Base-by-base conservation (phyloP, 1,140 invertebrate genomes). In the Penaeus japonicus region DNA sequence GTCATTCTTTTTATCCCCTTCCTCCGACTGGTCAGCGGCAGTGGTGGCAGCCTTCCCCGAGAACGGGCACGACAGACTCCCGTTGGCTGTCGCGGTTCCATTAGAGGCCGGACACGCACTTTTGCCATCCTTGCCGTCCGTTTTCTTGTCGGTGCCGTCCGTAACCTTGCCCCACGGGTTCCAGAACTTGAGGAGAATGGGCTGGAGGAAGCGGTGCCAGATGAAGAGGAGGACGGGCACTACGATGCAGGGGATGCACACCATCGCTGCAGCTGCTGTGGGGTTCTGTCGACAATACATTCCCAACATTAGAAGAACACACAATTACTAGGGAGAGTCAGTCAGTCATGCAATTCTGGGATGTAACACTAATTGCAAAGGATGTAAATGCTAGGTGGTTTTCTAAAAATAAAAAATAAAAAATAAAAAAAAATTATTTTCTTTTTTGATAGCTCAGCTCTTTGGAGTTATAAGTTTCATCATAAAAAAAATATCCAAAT, bases 221-320 rank as follows among this genome's bases (percentile, higher is more conserved):
- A 96, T 94, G 90, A 95, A 96, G 0, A 96, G 93, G 39, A 96
- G 92, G 59, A 96, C 92, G 2, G 96, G 96, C 91, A 96, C 95
- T 65, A 96, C 94, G 90, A 96, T 95, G 91, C 96, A 96, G 4
- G 96, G 95, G 79, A 96, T 93, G 91, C 96, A 96, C 91, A 96
- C 96, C 96, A 96, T 96, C 91, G 92, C 94, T 24, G 22, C 65
- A 24, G 27, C 70, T 73, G 70, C 27, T 47, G 47, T 47, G 47
- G 47, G 47, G 47, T 47, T 47, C 47, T 47, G 47, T 15, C 47
- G 15, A 47, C 10, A 47, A 47, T 47, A 47, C 47, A 47, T 47
- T 7, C 47, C 47, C 47, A 47, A 47, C 47, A 47, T 47, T 47
- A 47, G 47, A 47, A 47, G 47, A 47, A 47, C 47, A 47, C 47